Conservation (phyloP, 2,797 vertebrate species). For the Carapus acus region DNA sequence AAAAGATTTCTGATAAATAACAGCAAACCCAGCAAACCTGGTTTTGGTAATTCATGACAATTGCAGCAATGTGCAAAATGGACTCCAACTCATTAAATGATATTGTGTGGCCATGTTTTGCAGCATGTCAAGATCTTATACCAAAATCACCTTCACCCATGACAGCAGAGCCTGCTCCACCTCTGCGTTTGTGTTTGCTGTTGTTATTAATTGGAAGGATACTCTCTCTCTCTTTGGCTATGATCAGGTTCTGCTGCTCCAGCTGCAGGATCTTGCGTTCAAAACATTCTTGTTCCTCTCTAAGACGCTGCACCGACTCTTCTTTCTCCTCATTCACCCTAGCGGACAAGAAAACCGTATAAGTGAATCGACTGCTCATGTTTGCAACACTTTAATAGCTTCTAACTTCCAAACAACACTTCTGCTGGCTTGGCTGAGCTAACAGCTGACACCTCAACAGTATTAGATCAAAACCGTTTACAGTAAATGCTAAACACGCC, state of each 20-base stretch:
- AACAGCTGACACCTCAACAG: too few relatives aligned
- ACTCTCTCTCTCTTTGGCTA: conserved; percentile 90
- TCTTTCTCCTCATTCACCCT: conserved; percentile 97
- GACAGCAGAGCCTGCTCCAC: background rate
- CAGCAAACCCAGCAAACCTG: too few relatives aligned
- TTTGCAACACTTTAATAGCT: background rate
- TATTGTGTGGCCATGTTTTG: too few relatives aligned
- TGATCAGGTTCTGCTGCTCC: conserved; percentile 87
- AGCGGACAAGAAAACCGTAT: conserved; percentile 22
- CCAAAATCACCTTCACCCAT: too few relatives aligned
- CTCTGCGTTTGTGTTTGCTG: background rate
- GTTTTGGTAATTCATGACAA: too few relatives aligned
- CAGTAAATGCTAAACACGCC: too few relatives aligned
- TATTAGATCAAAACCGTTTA: too few relatives aligned
- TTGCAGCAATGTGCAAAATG: too few relatives aligned
- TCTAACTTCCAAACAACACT: background rate
- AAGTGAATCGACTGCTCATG: background rate
- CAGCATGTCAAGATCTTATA: too few relatives aligned
- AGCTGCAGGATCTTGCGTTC: conserved; percentile 89
- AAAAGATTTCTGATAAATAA: too few relatives aligned
- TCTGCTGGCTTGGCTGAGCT: too few relatives aligned
- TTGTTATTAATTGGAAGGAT: conserved; percentile 73
- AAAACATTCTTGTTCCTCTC: conserved; percentile 86
- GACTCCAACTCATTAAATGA: too few relatives aligned
- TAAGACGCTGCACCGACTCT: conserved; percentile 84